These are phyloP conservation scores for Megaustenia siamemsis DNA, from an alignment of 2,888 invertebrate species.

Conservation along the genomic window DNA sequence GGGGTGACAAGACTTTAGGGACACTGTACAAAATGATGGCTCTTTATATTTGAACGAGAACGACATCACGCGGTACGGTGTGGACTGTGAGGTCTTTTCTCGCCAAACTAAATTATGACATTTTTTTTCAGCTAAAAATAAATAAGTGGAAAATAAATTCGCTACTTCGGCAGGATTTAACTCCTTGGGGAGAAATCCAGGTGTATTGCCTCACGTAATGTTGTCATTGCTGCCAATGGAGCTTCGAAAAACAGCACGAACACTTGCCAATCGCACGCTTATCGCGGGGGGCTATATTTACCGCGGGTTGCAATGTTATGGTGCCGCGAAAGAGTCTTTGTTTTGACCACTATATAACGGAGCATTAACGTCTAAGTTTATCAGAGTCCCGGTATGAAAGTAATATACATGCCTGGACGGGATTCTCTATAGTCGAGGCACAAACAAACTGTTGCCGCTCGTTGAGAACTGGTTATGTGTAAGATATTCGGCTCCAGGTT, in stretches of 20 bases:
- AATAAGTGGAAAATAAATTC: background rate
- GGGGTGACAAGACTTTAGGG: too few species aligned
- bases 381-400: background rate
- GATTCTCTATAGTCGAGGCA: background rate
- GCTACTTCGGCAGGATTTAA: background rate
- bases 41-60: too few species aligned
- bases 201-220: background rate
- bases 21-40: too few species aligned
- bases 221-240: background rate
- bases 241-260: conserved; percentile 9
- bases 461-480: too few species aligned
- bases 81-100: too few species aligned
- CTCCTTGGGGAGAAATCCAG: background rate
- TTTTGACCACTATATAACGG: background rate
- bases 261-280: background rate
- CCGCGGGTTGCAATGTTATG: background rate
- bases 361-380: too few species aligned
- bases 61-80: too few species aligned
- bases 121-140: too few species aligned
- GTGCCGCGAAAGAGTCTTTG: background rate
- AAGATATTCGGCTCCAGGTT: too few species aligned
- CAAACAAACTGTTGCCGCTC: too few species aligned
- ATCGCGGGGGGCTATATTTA: background rate
- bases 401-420: background rate
- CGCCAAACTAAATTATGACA: too few species aligned